Evolutionary conservation across 2,888 invertebrate species (phyloP), one percentile per base, ranked within the genome.

Genomic region (Nemurella pictetii): DNA sequence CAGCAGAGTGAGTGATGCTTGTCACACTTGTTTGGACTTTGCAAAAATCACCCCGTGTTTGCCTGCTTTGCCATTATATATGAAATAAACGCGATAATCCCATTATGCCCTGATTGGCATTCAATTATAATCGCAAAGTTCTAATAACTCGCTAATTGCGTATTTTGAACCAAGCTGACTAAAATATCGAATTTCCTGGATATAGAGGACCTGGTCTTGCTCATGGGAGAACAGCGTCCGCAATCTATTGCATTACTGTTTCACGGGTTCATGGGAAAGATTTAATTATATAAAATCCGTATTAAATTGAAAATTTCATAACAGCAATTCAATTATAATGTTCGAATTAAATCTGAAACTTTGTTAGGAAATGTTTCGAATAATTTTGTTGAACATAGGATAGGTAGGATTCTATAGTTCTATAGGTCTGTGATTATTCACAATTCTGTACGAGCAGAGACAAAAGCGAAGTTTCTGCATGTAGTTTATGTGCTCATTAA

Each of bases 141-240:
- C 55, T 55, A 55, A 55, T 20, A 55, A 55, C 55, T 55, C 55
- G 55, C 55, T 55, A 55, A 55, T 55, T 55, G 55, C 55, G 3
- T 55, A 12, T 55, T 55, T 55, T 55, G 55, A 55, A 55, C 20
- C 55, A 55, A 55, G 55, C 55, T 20, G 55, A 55, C 55, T 55
- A 55, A 55, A 55, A 55, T 55, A 55, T 55, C 85, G 83, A 84
- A 86, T 86, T 85, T 86, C 85, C 55, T 55, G 55, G 12, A 12
- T 12, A 20, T 20, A 55, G 55, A 1, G n/a, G 55, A 12, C 20
- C 20, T 20, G 55, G n/a, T n/a, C 55, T 20, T 12, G 55, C 55
- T n/a, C 55, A 7, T 55, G 55, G 55, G 55, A 55, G 15, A 26
- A 9, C 77, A 28, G 32, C 83, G 80, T 80, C 77, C 26, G 82